Percentiles rank a stretch among this genome's conserved stretches.
Conservation (phyloP, 2,113 vertebrate species). For the Notechis scutatus region DNA sequence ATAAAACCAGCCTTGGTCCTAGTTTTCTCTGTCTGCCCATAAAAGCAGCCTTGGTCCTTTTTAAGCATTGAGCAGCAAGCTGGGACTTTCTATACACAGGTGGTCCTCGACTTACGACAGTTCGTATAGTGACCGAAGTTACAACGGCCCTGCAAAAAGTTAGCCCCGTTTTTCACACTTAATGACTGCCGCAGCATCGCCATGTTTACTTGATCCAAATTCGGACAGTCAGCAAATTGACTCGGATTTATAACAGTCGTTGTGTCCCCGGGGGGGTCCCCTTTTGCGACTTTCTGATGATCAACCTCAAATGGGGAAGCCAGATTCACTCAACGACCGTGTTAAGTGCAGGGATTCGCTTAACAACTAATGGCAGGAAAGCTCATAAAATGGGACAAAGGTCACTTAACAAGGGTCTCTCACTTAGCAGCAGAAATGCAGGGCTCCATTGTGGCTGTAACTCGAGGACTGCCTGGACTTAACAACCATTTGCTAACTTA, state of each 20-base stretch:
- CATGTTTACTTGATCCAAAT: not conserved
- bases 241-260: not conserved
- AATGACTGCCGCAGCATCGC: not conserved
- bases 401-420: not conserved
- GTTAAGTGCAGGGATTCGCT: not conserved
- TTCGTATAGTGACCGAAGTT: not conserved
- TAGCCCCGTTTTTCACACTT: not conserved
- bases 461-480: not conserved
- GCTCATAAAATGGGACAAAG: not conserved
- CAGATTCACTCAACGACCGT: too few species aligned
- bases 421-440: not conserved
- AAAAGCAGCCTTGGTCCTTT: too few species aligned
- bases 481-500: not conserved
- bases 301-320: not conserved
- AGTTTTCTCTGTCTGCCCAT: too few species aligned
- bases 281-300: not conserved
- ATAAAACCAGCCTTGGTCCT: not conserved
- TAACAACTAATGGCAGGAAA: not conserved
- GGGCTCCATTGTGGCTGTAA: not conserved
- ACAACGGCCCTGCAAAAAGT: not conserved
- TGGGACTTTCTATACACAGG: not conserved
- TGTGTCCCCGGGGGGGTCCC: too few species aligned
- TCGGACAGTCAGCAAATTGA: not conserved
- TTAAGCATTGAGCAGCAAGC: not conserved
- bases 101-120: not conserved